These are phyloP conservation scores for Probosciger aterrimus DNA, from an alignment of 2,113 vertebrate species.

Conservation along the genomic window DNA sequence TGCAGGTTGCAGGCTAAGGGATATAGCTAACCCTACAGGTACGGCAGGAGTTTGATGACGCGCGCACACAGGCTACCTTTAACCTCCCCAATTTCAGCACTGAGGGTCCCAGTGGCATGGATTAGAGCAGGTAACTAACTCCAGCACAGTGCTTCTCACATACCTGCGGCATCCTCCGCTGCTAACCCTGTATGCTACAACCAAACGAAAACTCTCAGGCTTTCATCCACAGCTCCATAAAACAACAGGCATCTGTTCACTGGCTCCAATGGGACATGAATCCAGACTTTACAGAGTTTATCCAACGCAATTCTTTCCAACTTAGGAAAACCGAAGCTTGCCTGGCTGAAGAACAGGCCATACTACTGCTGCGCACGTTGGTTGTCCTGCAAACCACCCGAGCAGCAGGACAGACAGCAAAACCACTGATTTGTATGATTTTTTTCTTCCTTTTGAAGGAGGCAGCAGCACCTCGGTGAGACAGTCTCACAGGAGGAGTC, in stretches of 20 bases:
- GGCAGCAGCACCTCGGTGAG: not conserved
- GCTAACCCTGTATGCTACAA: fast-evolving
- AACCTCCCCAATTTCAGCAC: not conserved
- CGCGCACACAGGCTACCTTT: not conserved
- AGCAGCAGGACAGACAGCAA: not conserved
- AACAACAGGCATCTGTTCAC: slow-evolving; percentile 35
- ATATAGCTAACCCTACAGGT: fast-evolving
- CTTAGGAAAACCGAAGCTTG: not conserved
- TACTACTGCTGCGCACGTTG: not conserved
- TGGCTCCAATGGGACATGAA: fast-evolving
- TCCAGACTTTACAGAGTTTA: slow-evolving; percentile 27
- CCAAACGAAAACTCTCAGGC: not conserved
- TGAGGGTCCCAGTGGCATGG: fast-evolving
- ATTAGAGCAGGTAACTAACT: too few species aligned
- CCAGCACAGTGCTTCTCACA: fast-evolving
- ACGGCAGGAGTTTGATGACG: not conserved
- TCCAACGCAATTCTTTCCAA: slow-evolving; percentile 27
- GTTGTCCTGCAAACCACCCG: not conserved
- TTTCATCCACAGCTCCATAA: not conserved
- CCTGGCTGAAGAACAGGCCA: not conserved
- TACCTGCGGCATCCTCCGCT: not conserved
- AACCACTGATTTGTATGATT: not conserved
- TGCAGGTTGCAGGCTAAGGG: fast-evolving
- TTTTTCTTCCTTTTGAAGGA: not conserved
- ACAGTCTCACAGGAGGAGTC: not conserved